Base-by-base conservation (phyloP, 2,113 vertebrate species). In the Zosterops lateralis region DNA sequence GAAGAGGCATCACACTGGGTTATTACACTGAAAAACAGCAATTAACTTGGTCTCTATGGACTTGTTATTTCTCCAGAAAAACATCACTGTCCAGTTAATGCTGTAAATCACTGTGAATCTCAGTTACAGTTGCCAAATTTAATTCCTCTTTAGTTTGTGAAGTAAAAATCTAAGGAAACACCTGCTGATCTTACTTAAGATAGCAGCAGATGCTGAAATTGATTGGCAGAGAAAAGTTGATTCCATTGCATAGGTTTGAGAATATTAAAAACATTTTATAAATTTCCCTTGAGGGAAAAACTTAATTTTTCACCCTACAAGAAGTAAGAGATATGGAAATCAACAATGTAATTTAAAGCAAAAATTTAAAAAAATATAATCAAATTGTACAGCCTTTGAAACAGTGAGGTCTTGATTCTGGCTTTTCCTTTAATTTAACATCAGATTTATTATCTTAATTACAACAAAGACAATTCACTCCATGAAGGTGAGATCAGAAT, bases 51-150 rank as follows among this genome's bases (percentile, higher is more conserved):
- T 94, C 93, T 45, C 82, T 62, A 25, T 12, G 16, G 89, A 83
- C 32, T 77, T 94, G 32, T 53, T 92, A 75, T 81, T 95, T 61
- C 75, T 73, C 87, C 34, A 65, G 70, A 60, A 93, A 95, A 94
- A 73, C 36, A 73, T 73, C 31, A 62, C 51, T 65, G 83, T 65
- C 86, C 84, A 87, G 48, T 74, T 87, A 88, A 76, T 65, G n/a
- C 54, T 70, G 45, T 67, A 92, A 92, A 92, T 90, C 84, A 84
- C 38, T 48, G 53, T 15, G 34, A 91, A 80, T 77, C 57, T 89
- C 82, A 60, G 53, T 17, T 85, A 73, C 36, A 86, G 32, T 61
- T 95, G 77, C 78, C 56, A 84, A 83, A 74, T 80, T 67, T 70
- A 67, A 90, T 89, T 93, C 34, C 32, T 89, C 44, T 36, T 89